Evolutionary conservation across 2,797 vertebrate genomes (phyloP).

Genomic region (Eutrigla gurnardus): DNA sequence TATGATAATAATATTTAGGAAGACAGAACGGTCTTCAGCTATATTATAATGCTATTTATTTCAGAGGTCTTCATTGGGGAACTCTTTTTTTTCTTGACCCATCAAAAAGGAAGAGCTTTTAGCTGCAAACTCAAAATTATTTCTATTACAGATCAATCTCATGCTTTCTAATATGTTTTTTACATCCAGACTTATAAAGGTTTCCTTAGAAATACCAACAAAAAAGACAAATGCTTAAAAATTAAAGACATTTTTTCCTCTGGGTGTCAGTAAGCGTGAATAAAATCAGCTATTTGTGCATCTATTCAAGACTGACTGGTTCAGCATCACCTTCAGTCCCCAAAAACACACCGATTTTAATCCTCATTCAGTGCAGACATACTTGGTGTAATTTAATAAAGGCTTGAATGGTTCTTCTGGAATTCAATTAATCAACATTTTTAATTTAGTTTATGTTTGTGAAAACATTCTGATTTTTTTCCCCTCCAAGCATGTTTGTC

Average conservation of each 20-base stretch:
- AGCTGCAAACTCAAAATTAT: neutral
- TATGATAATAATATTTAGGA: no score
- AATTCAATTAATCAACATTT: conserved; percentile 38
- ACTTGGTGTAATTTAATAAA: conserved; percentile 18
- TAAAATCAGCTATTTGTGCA: conserved; percentile 37
- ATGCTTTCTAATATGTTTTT: neutral
- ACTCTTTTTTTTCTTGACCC: neutral
- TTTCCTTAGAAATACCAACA: conserved; percentile 14
- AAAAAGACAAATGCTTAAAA: neutral
- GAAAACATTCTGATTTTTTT: neutral
- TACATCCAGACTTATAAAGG: conserved; percentile 3
- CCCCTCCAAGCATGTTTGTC: conserved; percentile 16
- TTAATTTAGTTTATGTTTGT: conserved; percentile 32
- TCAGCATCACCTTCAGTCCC: conserved; percentile 14
- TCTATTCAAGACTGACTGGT: conserved; percentile 28
- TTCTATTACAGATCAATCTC: neutral
- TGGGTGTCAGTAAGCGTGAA: conserved; percentile 14
- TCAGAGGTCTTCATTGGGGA: neutral
- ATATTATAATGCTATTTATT: neutral
- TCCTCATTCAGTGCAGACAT: conserved; percentile 16
- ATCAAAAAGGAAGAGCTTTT: neutral
- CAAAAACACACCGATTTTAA: neutral
- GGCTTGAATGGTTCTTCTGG: conserved; percentile 7
- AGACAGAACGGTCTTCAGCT: no score
- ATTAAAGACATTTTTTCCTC: conserved; percentile 7